phyloP scores from a whole-genome alignment of 2,888 invertebrate genomes.

The Boloria euphrosyne region DNA sequence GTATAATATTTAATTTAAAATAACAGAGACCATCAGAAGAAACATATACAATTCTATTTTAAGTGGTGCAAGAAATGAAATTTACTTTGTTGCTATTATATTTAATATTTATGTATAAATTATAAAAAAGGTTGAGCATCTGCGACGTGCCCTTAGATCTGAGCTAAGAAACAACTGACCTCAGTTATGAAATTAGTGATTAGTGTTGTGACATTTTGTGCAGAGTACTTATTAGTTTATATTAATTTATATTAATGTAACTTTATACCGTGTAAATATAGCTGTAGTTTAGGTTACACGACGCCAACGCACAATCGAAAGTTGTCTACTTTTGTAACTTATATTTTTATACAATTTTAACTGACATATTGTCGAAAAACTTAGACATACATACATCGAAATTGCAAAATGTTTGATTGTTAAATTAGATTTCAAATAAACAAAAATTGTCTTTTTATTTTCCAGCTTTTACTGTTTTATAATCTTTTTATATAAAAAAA shows the following conservation, averaged over 20 bases:
- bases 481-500: background rate
- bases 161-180: slow-evolving; percentile 50
- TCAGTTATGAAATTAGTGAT: slow-evolving; percentile 60
- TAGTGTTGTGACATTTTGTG: slow-evolving; percentile 76
- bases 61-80: too few relatives aligned
- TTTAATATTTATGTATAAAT: too few relatives aligned
- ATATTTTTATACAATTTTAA: slow-evolving; percentile 78
- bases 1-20: background rate
- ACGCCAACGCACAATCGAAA: slow-evolving; percentile 48
- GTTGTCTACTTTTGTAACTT: slow-evolving; percentile 63
- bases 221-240: slow-evolving; percentile 82
- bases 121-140: slow-evolving; percentile 14
- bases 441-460: slow-evolving; percentile 16
- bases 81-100: background rate
- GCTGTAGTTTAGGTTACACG: slow-evolving; percentile 49
- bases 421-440: slow-evolving; percentile 23
- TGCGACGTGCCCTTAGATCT: slow-evolving; percentile 28
- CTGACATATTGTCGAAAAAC: slow-evolving; percentile 75
- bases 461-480: background rate
- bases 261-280: slow-evolving; percentile 76
- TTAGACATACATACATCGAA: slow-evolving; percentile 55
- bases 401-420: slow-evolving; percentile 33
- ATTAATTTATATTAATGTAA: slow-evolving; percentile 79
- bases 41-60: too few relatives aligned
- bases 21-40: too few relatives aligned